These are phyloP conservation scores for Linurgus olivaceus DNA, from an alignment of 2,797 vertebrate species.

Conservation along the genomic window DNA sequence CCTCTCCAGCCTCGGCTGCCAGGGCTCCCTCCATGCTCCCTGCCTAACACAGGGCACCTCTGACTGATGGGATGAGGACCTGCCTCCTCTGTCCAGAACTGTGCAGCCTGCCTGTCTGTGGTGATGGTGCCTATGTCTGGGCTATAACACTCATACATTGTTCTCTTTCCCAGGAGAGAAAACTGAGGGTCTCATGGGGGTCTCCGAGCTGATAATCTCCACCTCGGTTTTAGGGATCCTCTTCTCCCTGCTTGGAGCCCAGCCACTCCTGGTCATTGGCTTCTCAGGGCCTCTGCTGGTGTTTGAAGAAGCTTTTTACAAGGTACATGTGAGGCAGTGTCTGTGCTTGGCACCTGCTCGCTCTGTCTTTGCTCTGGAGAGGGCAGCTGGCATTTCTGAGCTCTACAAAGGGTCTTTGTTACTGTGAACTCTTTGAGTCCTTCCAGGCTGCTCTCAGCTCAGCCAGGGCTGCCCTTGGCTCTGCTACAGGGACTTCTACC, in stretches of 20 bases:
- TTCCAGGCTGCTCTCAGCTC: background rate
- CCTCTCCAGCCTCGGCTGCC: slow-evolving; percentile 9
- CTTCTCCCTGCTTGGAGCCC: slow-evolving; percentile 91
- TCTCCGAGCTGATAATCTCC: slow-evolving; percentile 94
- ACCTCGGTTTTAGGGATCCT: slow-evolving; percentile 91
- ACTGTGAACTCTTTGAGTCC: background rate
- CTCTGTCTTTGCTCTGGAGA: background rate
- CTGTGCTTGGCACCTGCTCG: background rate
- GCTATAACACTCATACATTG: background rate
- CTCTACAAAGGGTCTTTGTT: background rate
- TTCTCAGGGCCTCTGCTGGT: slow-evolving; percentile 95
- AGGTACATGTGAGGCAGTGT: slow-evolving; percentile 75
- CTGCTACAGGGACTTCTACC: background rate
- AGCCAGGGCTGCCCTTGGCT: background rate
- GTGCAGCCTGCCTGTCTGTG: background rate
- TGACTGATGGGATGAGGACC: background rate
- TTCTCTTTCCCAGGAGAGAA: slow-evolving; percentile 86
- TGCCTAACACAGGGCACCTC: background rate
- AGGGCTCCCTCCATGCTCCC: background rate
- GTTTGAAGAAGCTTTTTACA: slow-evolving; percentile 97
- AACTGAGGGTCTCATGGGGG: slow-evolving; percentile 95
- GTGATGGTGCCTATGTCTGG: background rate
- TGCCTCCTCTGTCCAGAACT: background rate
- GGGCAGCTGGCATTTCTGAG: background rate
- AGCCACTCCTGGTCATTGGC: slow-evolving; percentile 94